Evolutionary conservation across 2,113 vertebrate species (phyloP), one percentile per base, ranked within the genome.

Genomic region (Anarhynchus alexandrinus): DNA sequence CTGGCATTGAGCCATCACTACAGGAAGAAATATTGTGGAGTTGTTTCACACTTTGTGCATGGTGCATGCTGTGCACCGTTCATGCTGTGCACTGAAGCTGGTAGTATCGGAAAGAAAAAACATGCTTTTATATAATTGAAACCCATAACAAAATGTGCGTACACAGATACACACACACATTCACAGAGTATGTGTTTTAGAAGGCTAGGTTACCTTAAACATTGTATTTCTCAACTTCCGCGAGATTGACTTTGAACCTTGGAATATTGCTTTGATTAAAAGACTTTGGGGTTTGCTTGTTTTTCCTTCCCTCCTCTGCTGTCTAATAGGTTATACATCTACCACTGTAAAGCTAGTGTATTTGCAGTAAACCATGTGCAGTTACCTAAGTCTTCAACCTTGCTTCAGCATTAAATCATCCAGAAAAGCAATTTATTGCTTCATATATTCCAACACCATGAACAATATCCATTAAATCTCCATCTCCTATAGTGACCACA

Each of bases 341-440:
- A 91, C 86, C 87, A 82, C 74, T 25, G 62, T 47, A 95, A 91
- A 95, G 62, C 74, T n/a, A 94, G 93, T 94, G 76, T 91, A 86
- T 93, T 93, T 90, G 78, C 54, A 94, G 89, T 93, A 96, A 97
- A 96, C 86, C 82, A 49, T 49, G 80, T 27, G 65, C 80, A 82
- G 94, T 87, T 96, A 82, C 82, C 90, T 9, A 84, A 82, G 76
- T 79, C 64, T 92, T 92, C 85, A 96, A 57, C 85, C 47, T 86
- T 80, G n/a, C 82, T 92, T 91, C 83, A 45, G 92, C 80, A 92
- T 89, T 91, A 95, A 95, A 94, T 96, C 93, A 96, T 43, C 90
- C 86, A 95, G 92, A 95, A 93, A 96, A 95, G 66, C 84, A 93
- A 96, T 96, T 95, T 96, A 94, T 95, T 95, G 90, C 93, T 93